Base-by-base conservation (phyloP, 1,140 invertebrate species). In the Apis dorsata region DNA sequence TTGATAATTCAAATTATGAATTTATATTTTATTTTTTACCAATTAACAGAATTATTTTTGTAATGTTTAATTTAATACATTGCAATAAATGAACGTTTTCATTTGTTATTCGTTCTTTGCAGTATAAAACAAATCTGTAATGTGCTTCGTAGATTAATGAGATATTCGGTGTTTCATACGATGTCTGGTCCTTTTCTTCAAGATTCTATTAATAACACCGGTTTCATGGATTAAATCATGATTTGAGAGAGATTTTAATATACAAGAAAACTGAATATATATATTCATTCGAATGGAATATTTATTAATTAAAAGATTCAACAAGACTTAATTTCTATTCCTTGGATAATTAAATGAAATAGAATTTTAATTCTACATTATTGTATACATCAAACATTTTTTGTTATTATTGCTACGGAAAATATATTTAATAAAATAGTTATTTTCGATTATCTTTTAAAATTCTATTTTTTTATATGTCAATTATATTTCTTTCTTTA, bases 121-220 rank as follows among this genome's bases (percentile, higher is more conserved):
- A 10, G 13, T 10, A 21, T 55, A 24, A 51, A 63, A 55, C 57
- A 72, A 19, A 17, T 24, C 63, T 9, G 17, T 7, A 15, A 34
- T 24, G 74, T 57, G 28, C 70, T 81, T 74, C 24, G 17, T 28
- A 34, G 34, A 81, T 82, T 82, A 78, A 81, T 75, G 65, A 34
- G 55, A 24, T 65, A 15, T 28, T 44, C 12, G 4, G 28, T 62
- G 49, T 28, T 24, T 17, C 12, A 34, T 7, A n/a, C 34, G n/a
- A 73, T 28, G 62, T 74, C 51, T 65, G 51, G 51, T 74, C 49
- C 60, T 65, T 60, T 57, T 74, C 49, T 53, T 11, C 21, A 21
- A 70, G 12, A 51, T 51, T 81, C 79, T 81, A 75, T 81, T 75
- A 81, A 81, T 81, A 81, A 73, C 79, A 19, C 7, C 70, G 28